Conservation (phyloP, 2,888 invertebrate species). For the Plebejus anna region DNA sequence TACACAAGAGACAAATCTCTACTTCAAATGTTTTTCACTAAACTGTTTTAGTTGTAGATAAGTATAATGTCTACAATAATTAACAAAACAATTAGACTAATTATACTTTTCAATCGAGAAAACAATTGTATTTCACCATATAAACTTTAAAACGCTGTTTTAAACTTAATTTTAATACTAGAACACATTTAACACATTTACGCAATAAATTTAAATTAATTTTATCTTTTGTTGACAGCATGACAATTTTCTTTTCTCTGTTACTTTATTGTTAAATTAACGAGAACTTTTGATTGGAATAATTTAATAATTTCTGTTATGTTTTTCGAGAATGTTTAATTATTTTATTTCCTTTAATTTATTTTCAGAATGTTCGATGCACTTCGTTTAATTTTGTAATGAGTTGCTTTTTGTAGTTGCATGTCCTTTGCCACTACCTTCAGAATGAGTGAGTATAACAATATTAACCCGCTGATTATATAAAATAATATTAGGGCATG, state of each 20-base stretch:
- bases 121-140: not conserved
- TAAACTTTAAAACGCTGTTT: not conserved
- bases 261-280: not conserved
- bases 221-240: not conserved
- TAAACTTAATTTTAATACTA: not conserved
- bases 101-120: not conserved
- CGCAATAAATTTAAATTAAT: not conserved
- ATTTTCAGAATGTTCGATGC: constrained; percentile 60
- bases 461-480: constrained; percentile 13
- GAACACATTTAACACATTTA: not conserved
- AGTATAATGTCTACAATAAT: no score
- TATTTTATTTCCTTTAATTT: constrained; percentile 44
- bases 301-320: not conserved
- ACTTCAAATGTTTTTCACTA: no score
- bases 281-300: not conserved
- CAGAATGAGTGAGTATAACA: constrained; percentile 58
- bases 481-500: not conserved
- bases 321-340: constrained; percentile 10
- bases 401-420: constrained; percentile 73
- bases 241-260: not conserved
- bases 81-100: no score
- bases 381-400: constrained; percentile 57
- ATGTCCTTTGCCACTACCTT: constrained; percentile 53
- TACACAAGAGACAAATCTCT: no score
- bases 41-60: no score